Percentiles rank a stretch among this genome's conserved stretches.
These are phyloP conservation scores for Cololabis saira DNA, from an alignment of 2,113 vertebrate species.

Conservation along the genomic window DNA sequence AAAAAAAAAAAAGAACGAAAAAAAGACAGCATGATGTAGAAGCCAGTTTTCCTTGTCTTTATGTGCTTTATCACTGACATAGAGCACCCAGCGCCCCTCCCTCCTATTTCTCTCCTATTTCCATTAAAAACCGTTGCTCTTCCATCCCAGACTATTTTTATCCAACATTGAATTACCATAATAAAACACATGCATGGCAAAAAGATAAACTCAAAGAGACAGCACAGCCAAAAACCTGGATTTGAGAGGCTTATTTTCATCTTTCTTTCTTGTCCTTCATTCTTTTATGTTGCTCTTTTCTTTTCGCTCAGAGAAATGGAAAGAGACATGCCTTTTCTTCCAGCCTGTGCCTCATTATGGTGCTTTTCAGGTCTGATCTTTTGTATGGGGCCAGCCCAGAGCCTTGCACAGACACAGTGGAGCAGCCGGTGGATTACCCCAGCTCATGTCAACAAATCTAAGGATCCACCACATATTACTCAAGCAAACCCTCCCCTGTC, in stretches of 20 bases:
- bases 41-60: slow-evolving; percentile 46
- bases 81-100: slow-evolving; percentile 32
- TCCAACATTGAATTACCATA: slow-evolving; percentile 75
- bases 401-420: slow-evolving; percentile 53
- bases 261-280: slow-evolving; percentile 71
- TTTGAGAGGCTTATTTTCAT: slow-evolving; percentile 80
- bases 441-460: slow-evolving; percentile 49
- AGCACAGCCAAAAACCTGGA: slow-evolving; percentile 75
- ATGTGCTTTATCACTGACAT: slow-evolving; percentile 70
- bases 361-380: slow-evolving; percentile 76
- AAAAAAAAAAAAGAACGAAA: slow-evolving; percentile 12
- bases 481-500: slow-evolving; percentile 44
- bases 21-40: slow-evolving; percentile 4
- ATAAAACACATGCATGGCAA: slow-evolving; percentile 79
- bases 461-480: slow-evolving; percentile 50
- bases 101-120: slow-evolving; percentile 37
- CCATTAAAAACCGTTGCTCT: slow-evolving; percentile 59
- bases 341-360: slow-evolving; percentile 77
- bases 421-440: slow-evolving; percentile 73
- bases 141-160: slow-evolving; percentile 73
- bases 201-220: slow-evolving; percentile 80
- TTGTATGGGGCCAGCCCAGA: slow-evolving; percentile 70
- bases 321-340: slow-evolving; percentile 80
- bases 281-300: slow-evolving; percentile 76
- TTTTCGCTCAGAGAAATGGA: slow-evolving; percentile 74